Evolutionary conservation across 2,888 invertebrate genomes (phyloP), one percentile per base, ranked within the genome.

Genomic region (Malthinus flaveolus): DNA sequence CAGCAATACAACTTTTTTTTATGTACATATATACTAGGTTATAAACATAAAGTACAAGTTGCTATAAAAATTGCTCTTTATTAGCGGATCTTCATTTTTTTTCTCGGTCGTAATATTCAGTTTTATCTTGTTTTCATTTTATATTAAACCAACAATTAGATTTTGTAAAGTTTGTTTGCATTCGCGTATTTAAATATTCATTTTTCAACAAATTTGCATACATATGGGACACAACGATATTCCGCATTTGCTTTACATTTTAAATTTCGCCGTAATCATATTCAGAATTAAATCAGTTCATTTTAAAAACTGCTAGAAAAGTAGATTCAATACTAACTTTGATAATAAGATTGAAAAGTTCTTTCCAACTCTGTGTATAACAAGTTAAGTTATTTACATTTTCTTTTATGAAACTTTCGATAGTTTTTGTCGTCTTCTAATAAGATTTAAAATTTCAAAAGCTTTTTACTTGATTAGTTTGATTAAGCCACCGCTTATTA

Each of bases 221-320:
- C 78, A 78, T 78, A 79, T 78, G 78, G 76, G 76, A 71, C 71
- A 69, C 72, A 73, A 74, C 75, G 76, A 76, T 78, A 77, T 76
- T 77, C 75, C 71, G 77, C 78, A 74, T 78, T 77, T 76, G 76
- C 77, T 78, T 78, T 78, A 76, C 78, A 78, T 78, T 79, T 79
- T 75, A 78, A 78, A 78, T 79, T 78, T 73, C 71, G 66, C 74
- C 74, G 75, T 78, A 77, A 78, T 79, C 78, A 78, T 78, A 78
- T 78, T 79, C 77, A 72, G 73, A 78, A 79, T 78, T 78, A 78
- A 78, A 78, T 79, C 78, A 79, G 78, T 77, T 76, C 75, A 75
- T 78, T 77, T 74, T 75, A 70, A 71, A 48, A 68, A 72, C 67
- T 69, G 68, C 65, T 59, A 55, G 66, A 60, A 70, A 71, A 72